Conservation (phyloP, 2,888 invertebrate species). For the Apomyelois bistriatella region DNA sequence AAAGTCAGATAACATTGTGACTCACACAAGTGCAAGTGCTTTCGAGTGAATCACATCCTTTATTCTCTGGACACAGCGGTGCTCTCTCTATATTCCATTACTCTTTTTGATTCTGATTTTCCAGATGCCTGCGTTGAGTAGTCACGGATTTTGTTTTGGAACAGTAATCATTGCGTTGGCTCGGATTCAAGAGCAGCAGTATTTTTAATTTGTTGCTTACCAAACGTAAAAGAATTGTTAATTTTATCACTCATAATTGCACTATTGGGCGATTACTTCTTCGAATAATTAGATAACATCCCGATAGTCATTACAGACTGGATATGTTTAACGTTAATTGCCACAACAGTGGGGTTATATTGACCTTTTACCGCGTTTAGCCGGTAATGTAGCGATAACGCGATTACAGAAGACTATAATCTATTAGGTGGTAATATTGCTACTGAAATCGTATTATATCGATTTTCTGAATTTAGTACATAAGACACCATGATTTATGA, state of each 20-base stretch:
- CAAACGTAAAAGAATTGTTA: constrained; percentile 42
- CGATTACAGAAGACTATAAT: constrained; percentile 49
- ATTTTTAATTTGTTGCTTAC: constrained; percentile 53
- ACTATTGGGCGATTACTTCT: constrained; percentile 9
- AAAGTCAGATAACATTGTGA: constrained; percentile 60
- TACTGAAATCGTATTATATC: constrained; percentile 33
- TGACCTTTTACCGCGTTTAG: constrained; percentile 21
- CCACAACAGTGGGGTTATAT: constrained; percentile 6
- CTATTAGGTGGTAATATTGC: constrained; percentile 38
- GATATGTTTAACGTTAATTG: constrained; percentile 18
- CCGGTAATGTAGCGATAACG: constrained; percentile 45
- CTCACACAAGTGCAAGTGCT: constrained; percentile 52
- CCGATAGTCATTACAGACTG: constrained; percentile 6
- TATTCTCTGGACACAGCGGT: constrained; percentile 43
- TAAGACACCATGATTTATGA: too few species aligned
- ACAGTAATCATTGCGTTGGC: constrained; percentile 62
- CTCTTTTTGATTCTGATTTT: constrained; percentile 56
- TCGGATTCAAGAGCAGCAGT: constrained; percentile 52
- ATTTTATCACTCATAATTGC: constrained; percentile 20
- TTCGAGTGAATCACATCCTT: constrained; percentile 61
- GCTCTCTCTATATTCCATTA: constrained; percentile 44
- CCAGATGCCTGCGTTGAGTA: constrained; percentile 50
- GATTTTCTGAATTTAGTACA: too few species aligned
- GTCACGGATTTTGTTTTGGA: constrained; percentile 54
- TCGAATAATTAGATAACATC: constrained; percentile 8